phyloP scores from a whole-genome alignment of 1,140 invertebrate species.

The Trachymyrmex septentrionalis region DNA sequence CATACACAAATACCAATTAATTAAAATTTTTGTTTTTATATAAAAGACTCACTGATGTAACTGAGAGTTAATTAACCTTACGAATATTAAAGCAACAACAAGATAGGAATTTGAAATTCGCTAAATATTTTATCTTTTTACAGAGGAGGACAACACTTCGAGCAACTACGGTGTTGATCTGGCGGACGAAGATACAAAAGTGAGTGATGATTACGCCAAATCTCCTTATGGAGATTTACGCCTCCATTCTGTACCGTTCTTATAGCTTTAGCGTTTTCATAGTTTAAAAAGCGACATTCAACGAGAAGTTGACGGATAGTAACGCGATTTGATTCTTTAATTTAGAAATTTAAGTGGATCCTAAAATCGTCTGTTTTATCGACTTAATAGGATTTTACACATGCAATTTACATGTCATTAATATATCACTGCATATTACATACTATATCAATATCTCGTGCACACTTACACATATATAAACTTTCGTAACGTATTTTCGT shows the following conservation, averaged over 20 bases:
- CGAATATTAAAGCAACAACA: no score
- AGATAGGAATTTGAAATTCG: no score
- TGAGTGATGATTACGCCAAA: constrained; percentile 70
- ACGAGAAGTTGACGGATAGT: neutral
- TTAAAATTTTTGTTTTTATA: neutral
- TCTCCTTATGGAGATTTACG: constrained; percentile 65
- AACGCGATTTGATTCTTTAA: constrained; percentile 8
- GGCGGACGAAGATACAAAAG: constrained; percentile 78
- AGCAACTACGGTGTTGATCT: constrained; percentile 83
- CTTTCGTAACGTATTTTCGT: no score
- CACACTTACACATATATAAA: no score
- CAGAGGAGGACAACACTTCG: constrained; percentile 83
- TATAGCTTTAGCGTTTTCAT: constrained; percentile 73
- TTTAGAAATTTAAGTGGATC: constrained; percentile 7
- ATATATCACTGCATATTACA: no score
- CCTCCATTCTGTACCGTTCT: constrained; percentile 79
- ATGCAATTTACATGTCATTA: no score
- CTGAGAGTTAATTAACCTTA: no score
- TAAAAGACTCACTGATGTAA: neutral
- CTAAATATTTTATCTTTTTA: constrained; percentile 59
- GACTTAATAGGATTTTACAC: no score
- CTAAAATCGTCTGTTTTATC: no score
- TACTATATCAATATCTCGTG: no score
- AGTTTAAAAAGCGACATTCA: constrained; percentile 14
- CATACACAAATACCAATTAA: neutral